These are phyloP conservation scores for Cephus rjabovi DNA, from an alignment of 2,888 invertebrate genomes.

Conservation along the genomic window DNA sequence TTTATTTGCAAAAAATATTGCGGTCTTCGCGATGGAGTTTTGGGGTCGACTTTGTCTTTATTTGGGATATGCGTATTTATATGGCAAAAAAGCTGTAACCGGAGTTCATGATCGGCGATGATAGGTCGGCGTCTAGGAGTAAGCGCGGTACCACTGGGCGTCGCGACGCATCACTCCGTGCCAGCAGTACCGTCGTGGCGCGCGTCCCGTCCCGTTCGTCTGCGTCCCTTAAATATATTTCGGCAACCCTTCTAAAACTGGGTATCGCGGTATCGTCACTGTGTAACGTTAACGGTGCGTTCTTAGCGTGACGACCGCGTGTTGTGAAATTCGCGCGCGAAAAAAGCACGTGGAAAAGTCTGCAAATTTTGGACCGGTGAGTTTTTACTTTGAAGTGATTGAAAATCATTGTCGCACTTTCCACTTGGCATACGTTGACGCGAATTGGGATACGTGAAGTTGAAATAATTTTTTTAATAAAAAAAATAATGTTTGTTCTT, in stretches of 20 bases:
- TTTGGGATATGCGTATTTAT: not conserved
- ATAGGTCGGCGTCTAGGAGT: constrained; percentile 51
- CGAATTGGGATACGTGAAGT: too few species aligned
- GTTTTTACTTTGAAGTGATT: too few species aligned
- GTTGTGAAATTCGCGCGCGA: not conserved
- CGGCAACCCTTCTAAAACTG: not conserved
- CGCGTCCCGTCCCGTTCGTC: constrained; percentile 48
- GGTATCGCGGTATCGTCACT: not conserved
- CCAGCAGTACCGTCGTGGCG: constrained; percentile 50
- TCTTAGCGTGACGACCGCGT: not conserved
- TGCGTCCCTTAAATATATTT: constrained; percentile 13
- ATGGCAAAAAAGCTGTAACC: not conserved
- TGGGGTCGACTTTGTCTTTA: too few species aligned
- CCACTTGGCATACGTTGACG: too few species aligned
- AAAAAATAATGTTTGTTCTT: too few species aligned
- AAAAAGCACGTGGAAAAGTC: too few species aligned
- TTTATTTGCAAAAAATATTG: not conserved
- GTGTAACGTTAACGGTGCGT: not conserved
- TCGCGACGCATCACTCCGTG: constrained; percentile 28
- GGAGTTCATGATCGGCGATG: constrained; percentile 31
- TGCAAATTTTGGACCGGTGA: too few species aligned
- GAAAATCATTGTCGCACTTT: too few species aligned
- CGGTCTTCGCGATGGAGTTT: rapidly evolving
- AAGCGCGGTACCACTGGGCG: constrained; percentile 43
- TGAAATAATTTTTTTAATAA: too few species aligned